Evolutionary conservation across 2,113 vertebrate species (phyloP), one percentile per base, ranked within the genome.

Genomic region (Machaerirhynchus nigripectus): DNA sequence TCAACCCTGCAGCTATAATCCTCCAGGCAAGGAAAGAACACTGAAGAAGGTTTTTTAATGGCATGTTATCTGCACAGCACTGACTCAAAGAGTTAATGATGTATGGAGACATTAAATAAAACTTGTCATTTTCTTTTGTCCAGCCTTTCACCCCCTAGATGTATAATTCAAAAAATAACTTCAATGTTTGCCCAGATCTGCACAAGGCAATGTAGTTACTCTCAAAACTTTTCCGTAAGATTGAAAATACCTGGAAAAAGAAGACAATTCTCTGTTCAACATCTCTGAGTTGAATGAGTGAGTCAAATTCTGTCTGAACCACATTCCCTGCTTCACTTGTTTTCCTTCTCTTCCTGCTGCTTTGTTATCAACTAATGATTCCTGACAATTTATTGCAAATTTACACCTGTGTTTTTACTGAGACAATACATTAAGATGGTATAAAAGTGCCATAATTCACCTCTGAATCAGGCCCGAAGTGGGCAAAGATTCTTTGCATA

Each of bases 51-150:
- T 9, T 78, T 77, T 81, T 70, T 67, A 75, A 49, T 60, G 33
- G 9, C 47, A 14, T 49, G 39, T n/a, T 75, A 37, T 26, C 73
- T 68, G 31, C 49, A 35, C 50, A 71, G 37, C 12, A 1, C n/a
- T 71, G 74, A 84, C 49, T 94, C 27, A 9, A 94, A 90, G 26
- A 16, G 52, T 61, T 95, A 84, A 87, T 42, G 44, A 53, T 79
- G 30, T 23, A 52, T 28, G 31, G 47, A 23, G 59, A 74, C 8
- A 2, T 44, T 64, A 73, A 87, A 76, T 23, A 68, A 87, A 92
- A 84, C 12, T 46, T 55, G 21, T 26, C 4, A 28, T 71, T 84
- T 92, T 70, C 47, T 87, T 84, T 76, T 39, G 71, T 42, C 44
- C 3, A 2, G 24, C 13, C 55, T 90, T 56, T n/a, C 33, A 63